Evolutionary conservation across 2,888 invertebrate genomes (phyloP).

Genomic region (Melanostoma scalare): DNA sequence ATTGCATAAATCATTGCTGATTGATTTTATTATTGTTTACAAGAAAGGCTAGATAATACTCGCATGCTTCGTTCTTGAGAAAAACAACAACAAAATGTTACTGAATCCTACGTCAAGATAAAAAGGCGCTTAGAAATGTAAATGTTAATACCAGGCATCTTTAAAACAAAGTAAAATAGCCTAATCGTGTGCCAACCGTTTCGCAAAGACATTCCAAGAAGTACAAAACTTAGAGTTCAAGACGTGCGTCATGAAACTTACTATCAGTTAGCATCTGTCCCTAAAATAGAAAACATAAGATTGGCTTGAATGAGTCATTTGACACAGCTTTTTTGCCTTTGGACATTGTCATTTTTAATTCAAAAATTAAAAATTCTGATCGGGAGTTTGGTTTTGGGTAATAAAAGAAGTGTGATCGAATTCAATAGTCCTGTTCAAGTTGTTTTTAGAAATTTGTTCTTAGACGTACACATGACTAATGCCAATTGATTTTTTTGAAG

Average conservation of each 20-base stretch:
- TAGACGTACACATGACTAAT: neutral
- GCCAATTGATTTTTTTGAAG: neutral
- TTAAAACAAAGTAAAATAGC: neutral
- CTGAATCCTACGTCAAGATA: too few species aligned
- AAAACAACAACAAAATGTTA: neutral
- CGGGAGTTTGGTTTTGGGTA: neutral
- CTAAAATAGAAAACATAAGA: conserved; percentile 6
- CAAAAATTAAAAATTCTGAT: conserved; percentile 20
- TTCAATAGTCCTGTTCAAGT: conserved; percentile 5
- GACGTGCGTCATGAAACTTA: conserved; percentile 1
- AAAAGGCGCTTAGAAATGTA: neutral
- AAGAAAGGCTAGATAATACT: too few species aligned
- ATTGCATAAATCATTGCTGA: too few species aligned
- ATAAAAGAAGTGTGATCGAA: neutral
- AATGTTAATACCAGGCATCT: neutral
- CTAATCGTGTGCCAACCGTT: too few species aligned
- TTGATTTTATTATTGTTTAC: too few species aligned
- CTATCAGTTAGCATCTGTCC: conserved; percentile 9
- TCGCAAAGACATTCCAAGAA: neutral
- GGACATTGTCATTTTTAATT: conserved; percentile 9
- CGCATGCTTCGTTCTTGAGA: neutral
- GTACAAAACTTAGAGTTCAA: conserved; percentile 3
- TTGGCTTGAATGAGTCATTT: conserved; percentile 1
- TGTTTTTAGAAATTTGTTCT: too few species aligned
- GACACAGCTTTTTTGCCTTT: conserved; percentile 5